Base-by-base conservation (phyloP, 2,888 invertebrate genomes). In the Petrolisthes cinctipes region DNA sequence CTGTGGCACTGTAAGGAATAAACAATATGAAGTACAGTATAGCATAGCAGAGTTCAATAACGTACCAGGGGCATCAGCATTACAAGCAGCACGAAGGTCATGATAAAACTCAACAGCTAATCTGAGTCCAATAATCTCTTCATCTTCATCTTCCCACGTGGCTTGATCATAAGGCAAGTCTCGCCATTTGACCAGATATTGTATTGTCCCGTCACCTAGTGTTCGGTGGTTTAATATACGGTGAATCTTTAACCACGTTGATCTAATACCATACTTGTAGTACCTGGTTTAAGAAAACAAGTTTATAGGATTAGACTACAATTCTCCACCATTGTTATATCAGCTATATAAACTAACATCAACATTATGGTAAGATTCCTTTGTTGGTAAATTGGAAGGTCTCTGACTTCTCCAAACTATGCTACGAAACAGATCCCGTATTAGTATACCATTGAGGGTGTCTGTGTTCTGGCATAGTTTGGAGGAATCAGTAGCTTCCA, bases 171-270 rank as follows among this genome's bases (percentile, higher is more conserved):
- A 99, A 0, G 97, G 96, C 85, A 99, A 94, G 92, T 99, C 99
- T 81, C 98, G 95, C 99, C 99, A 99, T 93, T 99, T 99, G 0
- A 99, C 97, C 91, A 99, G 94, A 94, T 96, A 99, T 92, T 96
- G 95, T 0, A 95, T 96, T 87, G 96, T 95, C 17, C 97, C 97
- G 92, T 97, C 97, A 85, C 97, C 94, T 66, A 96, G 94, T 0
- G 96, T 95, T 79, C 97, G 95, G 93, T 99, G 99, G 93, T 99
- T 99, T 91, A 99, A 97, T 54, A 99, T 97, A 79, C 99, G 95
- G 93, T 99, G 98, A 0, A 98, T 96, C 89, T 98, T 96, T 91
- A 99, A 94, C 99, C 99, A 99, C 92, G 99, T 99, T 0, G 99
- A 99, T 92, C 99, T 96, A 3, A 99, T 96, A 57, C 99, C 99